Percentiles rank a stretch among this genome's conserved stretches.
These are phyloP conservation scores for Galemys pyrenaicus DNA, from an alignment of 2,113 vertebrate genomes.

Conservation along the genomic window DNA sequence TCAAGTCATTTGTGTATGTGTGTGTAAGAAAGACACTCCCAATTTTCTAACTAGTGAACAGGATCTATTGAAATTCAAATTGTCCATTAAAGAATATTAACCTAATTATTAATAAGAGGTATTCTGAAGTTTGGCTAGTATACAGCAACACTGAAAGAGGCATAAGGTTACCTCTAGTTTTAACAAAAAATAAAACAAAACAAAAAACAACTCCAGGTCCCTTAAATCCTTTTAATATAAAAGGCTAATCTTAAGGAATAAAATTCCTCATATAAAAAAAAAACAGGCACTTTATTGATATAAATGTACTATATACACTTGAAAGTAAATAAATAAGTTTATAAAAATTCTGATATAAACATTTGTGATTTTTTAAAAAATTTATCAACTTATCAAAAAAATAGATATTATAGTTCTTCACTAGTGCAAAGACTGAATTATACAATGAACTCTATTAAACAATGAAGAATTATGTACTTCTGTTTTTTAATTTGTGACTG, in stretches of 20 bases:
- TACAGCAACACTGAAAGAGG: conserved; percentile 79
- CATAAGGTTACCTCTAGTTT: conserved; percentile 79
- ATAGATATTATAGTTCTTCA: conserved; percentile 72
- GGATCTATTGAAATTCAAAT: conserved; percentile 6
- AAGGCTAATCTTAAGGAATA: conserved; percentile 83
- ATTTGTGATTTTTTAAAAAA: conserved; percentile 53
- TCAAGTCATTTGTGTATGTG: background rate
- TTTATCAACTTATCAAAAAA: conserved; percentile 51
- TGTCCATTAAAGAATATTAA: conserved; percentile 33
- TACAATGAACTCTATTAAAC: background rate
- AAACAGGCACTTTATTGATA: conserved; percentile 79
- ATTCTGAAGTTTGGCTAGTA: conserved; percentile 75
- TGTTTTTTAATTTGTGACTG: background rate
- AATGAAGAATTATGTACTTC: conserved; percentile 13
- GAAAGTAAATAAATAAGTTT: conserved; percentile 81
- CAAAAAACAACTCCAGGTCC: conserved; percentile 63
- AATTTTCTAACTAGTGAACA: conserved; percentile 36
- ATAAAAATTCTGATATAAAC: conserved; percentile 66
- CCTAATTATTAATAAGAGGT: conserved; percentile 68
- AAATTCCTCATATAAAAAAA: conserved; percentile 83
- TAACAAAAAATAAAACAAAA: conserved; percentile 74
- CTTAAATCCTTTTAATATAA: conserved; percentile 88
- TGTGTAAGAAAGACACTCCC: background rate
- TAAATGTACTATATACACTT: conserved; percentile 71
- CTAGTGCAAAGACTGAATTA: conserved; percentile 79